Conservation (phyloP, 2,888 invertebrate genomes). For the Gymnoscelis rufifasciata region DNA sequence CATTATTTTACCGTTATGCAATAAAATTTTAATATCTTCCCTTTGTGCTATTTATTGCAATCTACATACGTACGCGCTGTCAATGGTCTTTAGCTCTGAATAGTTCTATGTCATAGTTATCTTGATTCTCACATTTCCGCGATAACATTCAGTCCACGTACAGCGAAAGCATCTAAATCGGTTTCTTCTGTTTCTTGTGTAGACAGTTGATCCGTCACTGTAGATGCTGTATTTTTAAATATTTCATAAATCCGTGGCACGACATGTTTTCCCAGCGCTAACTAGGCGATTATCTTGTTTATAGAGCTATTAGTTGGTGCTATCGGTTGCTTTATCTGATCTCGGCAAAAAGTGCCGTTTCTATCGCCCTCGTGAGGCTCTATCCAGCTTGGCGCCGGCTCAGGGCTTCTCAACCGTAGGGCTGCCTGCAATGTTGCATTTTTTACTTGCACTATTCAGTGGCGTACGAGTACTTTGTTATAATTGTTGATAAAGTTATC, state of each 20-base stretch:
- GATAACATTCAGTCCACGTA: constrained; percentile 17
- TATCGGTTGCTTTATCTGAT: constrained; percentile 65
- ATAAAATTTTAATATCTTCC: constrained; percentile 9
- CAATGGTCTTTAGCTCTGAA: too few relatives aligned
- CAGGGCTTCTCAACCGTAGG: constrained; percentile 34
- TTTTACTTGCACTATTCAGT: background rate
- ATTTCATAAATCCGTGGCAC: constrained; percentile 40
- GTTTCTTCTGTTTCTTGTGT: constrained; percentile 12
- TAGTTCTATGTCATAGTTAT: too few relatives aligned
- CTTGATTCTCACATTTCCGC: constrained; percentile 6
- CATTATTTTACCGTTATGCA: constrained; percentile 25
- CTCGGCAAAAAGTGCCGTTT: constrained; percentile 68
- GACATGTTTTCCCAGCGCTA: constrained; percentile 56
- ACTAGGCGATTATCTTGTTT: constrained; percentile 71
- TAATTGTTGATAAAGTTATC: too few relatives aligned
- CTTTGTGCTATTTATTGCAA: constrained; percentile 1
- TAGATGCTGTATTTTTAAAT: constrained; percentile 34
- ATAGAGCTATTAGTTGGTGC: constrained; percentile 71
- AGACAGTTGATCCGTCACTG: constrained; percentile 21
- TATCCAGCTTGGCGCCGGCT: constrained; percentile 31
- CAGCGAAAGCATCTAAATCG: constrained; percentile 3
- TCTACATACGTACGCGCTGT: too few relatives aligned
- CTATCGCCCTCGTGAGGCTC: constrained; percentile 47
- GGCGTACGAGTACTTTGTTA: too few relatives aligned
- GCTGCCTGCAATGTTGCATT: constrained; percentile 23